Base-by-base conservation (phyloP, 2,113 vertebrate species). In the Montifringilla adamsi region DNA sequence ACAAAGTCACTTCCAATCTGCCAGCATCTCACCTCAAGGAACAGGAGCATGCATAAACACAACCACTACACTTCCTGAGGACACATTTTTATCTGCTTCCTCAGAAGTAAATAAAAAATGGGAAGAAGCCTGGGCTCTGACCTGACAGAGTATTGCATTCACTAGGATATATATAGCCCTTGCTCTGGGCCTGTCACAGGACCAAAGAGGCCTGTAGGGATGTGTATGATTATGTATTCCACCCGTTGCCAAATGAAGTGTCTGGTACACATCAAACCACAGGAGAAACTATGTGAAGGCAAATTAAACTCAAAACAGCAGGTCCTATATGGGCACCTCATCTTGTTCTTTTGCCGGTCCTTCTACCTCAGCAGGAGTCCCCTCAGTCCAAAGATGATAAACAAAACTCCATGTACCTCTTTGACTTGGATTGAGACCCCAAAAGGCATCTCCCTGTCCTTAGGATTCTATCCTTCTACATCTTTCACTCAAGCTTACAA, bases 11-110 rank as follows among this genome's bases (percentile, higher is more conserved):
- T 75, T 92, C 79, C 75, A 79, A 72, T 90, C 90, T 93, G 87
- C 64, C 64, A 96, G 77, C 47, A 78, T 96, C 90, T 94, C 73
- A 84, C 47, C 85, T 88, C 88, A 95, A 72, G 41, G 35, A 69
- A 72, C 59, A 87, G 15, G 27, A 74, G 58, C 41, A 43, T 5
- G 33, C 79, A 73, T 41, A 70, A 80, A 82, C 15, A 2, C 28
- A 89, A 82, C 11, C 9, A 2, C 15, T 67, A 33, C 17, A 30
- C 35, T 95, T 95, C 89, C 76, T 84, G 70, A 89, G 87, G 77
- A 60, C 39, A 46, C 3, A 2, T 77, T 91, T 93, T 68, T 92
- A 46, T 35, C 39, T 93, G 27, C 27, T 84, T 81, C 41, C 52
- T 88, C 72, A 89, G 87, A 92, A 80, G 67, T 72, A 89, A 85